A percentile compares a stretch with the other conserved stretches of the same genome.
phyloP scores from a whole-genome alignment of 2,797 vertebrate species.

The Danionella dracula region DNA sequence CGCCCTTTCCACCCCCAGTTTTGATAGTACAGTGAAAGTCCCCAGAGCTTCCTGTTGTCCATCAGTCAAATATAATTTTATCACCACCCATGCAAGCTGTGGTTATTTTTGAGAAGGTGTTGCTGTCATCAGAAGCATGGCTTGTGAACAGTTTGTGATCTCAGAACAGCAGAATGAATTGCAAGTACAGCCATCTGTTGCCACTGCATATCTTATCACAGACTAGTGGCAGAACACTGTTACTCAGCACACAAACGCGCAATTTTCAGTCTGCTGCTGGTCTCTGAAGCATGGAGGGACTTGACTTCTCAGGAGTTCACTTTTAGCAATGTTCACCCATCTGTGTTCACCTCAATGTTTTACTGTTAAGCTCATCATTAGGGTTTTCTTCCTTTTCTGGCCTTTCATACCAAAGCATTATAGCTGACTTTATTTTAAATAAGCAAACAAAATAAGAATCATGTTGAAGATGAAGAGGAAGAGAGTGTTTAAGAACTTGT shows the following conservation, averaged over 20 bases:
- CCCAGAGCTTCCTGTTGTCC: conserved; percentile 41
- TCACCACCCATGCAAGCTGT: conserved; percentile 14
- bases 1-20: conserved; percentile 6
- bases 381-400: too few relatives aligned
- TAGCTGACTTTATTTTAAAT: too few relatives aligned
- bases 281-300: too few relatives aligned
- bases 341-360: too few relatives aligned
- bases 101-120: conserved; percentile 36
- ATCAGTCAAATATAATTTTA: conserved; percentile 37
- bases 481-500: too few relatives aligned
- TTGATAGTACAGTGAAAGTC: conserved; percentile 21
- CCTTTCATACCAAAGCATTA: too few relatives aligned
- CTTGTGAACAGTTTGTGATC: conserved; percentile 37
- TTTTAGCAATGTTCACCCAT: too few relatives aligned
- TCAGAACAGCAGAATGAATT: conserved; percentile 15
- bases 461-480: too few relatives aligned
- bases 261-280: too few relatives aligned
- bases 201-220: conserved; percentile 6
- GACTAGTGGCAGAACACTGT: conserved; percentile 25
- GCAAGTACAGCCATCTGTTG: conserved; percentile 43
- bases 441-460: too few relatives aligned
- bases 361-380: too few relatives aligned
- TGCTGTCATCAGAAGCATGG: conserved; percentile 40
- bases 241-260: conserved; percentile 21
- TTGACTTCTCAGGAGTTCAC: too few relatives aligned